Evolutionary conservation across 2,113 vertebrate species (phyloP), one percentile per base, ranked within the genome.

Genomic region (Calypte anna): DNA sequence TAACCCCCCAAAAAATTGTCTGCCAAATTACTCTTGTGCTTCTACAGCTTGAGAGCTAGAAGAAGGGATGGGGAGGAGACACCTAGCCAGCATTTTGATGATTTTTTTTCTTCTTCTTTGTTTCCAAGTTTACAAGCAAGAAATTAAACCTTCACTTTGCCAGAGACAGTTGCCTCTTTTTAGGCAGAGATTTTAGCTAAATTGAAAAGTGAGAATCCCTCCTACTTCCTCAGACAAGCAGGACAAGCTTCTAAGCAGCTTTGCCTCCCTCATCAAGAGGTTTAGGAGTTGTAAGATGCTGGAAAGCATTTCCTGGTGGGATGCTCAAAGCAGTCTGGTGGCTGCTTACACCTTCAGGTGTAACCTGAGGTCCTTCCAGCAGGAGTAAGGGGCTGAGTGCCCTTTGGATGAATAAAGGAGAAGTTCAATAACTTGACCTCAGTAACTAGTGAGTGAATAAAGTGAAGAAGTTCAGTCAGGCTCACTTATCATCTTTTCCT

Each of bases 141-240:
- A 61, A 73, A 61, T 46, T 38, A 44, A 73, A 31, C 7, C 4
- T 2, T 40, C 33, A 30, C 6, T 81, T 90, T 64, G 13, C 7
- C 27, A 59, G 48, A 73, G n/a, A 69, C 40, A 43, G 8, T 11
- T 51, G 4, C n/a, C 15, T 31, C 15, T 31, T 64, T 68, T 63
- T 8, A 23, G 36, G 10, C 0, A 0, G 17, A 54, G 25, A 6
- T 68, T 18, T 75, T 58, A 84, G 64, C 31, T 53, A 36, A 74
- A 61, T 18, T 10, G 30, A 73, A 73, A 14, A 22, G 23, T 14
- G 27, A 54, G 30, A 83, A 50, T 0, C 3, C 17, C n/a, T 83
- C 67, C 59, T 46, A 17, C 57, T 64, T 79, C 31, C 10, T 70
- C 40, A 51, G 51, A 57, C 40, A 75, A 70, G 28, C 48, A 83